Percentiles rank a stretch among this genome's conserved stretches.
These are phyloP conservation scores for Tragelaphus oryx DNA, from an alignment of 2,797 vertebrate species.

Conservation along the genomic window DNA sequence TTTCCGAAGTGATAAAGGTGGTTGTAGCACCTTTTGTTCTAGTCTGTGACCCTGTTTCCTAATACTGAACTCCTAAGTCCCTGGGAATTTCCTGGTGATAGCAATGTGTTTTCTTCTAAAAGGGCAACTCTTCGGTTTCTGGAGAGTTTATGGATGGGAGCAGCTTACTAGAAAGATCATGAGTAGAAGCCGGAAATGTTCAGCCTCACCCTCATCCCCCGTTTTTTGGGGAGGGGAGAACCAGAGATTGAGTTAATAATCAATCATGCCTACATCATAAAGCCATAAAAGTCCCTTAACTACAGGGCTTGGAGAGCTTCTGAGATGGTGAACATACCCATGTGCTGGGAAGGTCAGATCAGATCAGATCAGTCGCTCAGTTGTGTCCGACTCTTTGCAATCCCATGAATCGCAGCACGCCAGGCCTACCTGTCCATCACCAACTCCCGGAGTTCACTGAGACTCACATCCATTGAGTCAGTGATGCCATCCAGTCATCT, in stretches of 20 bases:
- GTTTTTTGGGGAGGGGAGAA: background rate
- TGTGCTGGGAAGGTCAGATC: background rate
- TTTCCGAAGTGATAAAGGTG: background rate
- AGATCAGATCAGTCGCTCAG: no score
- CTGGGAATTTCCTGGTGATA: background rate
- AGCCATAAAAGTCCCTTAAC: background rate
- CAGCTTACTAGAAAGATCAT: background rate
- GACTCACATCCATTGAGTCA: no score
- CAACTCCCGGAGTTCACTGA: no score
- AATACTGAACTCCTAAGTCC: background rate
- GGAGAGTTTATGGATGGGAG: background rate
- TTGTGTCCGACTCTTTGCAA: no score
- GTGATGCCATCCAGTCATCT: no score
- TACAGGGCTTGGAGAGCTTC: background rate
- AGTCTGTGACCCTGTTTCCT: background rate
- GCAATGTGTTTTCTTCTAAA: background rate
- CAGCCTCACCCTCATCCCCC: background rate
- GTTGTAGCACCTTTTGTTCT: background rate
- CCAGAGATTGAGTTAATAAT: background rate
- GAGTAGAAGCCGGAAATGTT: background rate
- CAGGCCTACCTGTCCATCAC: no score
- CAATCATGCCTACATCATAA: background rate
- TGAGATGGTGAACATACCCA: background rate
- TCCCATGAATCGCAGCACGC: no score
- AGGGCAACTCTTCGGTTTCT: background rate